These are phyloP conservation scores for Drosophila quasianomalipes DNA, from an alignment of 2,888 invertebrate genomes.

Conservation along the genomic window DNA sequence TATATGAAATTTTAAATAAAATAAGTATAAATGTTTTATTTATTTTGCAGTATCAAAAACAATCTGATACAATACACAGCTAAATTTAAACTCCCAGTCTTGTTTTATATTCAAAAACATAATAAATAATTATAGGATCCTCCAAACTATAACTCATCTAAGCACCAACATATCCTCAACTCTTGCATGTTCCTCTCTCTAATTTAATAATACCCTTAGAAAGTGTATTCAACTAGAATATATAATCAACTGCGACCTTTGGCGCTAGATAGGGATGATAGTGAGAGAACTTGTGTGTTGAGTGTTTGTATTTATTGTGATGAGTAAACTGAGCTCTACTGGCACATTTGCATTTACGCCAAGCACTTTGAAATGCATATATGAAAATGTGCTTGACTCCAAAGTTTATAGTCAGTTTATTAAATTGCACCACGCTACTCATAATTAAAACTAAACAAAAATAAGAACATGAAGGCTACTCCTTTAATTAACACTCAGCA, in stretches of 20 bases:
- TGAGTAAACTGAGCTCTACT: constrained; percentile 28
- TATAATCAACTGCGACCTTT: constrained; percentile 31
- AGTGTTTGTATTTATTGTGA: constrained; percentile 45
- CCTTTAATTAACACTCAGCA: constrained; percentile 49
- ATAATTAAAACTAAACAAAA: constrained; percentile 18
- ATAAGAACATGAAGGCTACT: constrained; percentile 9
- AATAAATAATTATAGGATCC: accelerated
- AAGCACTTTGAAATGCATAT: constrained; percentile 33
- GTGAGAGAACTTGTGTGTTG: background rate
- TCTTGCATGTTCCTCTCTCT: background rate
- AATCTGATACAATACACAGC: background rate
- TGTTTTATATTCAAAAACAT: background rate
- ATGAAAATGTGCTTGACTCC: constrained; percentile 29
- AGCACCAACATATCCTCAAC: too few species aligned
- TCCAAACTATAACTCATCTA: background rate
- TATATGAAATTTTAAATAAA: background rate
- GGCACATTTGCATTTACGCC: constrained; percentile 49
- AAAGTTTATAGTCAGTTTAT: constrained; percentile 34
- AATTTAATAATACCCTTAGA: background rate
- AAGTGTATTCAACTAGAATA: constrained; percentile 22
- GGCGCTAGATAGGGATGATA: background rate
- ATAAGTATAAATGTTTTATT: background rate
- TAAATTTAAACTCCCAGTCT: background rate
- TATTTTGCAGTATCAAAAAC: background rate
- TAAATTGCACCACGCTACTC: constrained; percentile 30